Conservation (phyloP, 2,113 vertebrate genomes). For the Atrichornis clamosus region DNA sequence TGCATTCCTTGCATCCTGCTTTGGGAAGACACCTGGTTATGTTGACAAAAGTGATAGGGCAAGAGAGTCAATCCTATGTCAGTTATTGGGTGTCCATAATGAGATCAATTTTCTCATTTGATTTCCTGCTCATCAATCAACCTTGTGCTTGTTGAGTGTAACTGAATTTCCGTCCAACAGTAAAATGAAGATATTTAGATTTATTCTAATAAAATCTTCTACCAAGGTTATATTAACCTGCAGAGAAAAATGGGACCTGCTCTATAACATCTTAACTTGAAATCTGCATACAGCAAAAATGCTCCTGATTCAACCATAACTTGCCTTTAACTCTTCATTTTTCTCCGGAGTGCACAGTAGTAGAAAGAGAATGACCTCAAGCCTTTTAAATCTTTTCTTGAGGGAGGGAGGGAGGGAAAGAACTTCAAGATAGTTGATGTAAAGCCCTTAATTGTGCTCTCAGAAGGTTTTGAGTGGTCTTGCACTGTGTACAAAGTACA, state of each 20-base stretch:
- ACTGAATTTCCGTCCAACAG: not conserved
- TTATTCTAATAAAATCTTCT: not conserved
- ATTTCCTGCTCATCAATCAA: not conserved
- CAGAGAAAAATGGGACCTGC: not conserved
- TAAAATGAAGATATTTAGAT: not conserved
- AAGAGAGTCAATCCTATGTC: not conserved
- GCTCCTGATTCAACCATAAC: not conserved
- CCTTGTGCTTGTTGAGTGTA: not conserved
- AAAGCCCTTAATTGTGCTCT: fast-evolving
- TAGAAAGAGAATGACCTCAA: not conserved
- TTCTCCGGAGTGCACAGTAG: not conserved
- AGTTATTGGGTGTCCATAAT: not conserved
- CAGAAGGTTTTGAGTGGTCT: not conserved
- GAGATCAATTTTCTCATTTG: not conserved
- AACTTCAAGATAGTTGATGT: not conserved
- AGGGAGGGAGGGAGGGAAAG: fast-evolving
- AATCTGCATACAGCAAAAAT: not conserved
- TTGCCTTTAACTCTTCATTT: not conserved
- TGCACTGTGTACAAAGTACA: not conserved
- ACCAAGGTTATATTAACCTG: not conserved
- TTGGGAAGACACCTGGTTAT: not conserved
- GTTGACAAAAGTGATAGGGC: not conserved
- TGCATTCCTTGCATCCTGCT: not conserved
- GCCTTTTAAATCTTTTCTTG: not conserved
- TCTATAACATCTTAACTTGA: not conserved